Evolutionary conservation across 2,888 invertebrate species (phyloP).

Genomic region (Agrotis exclamationis): DNA sequence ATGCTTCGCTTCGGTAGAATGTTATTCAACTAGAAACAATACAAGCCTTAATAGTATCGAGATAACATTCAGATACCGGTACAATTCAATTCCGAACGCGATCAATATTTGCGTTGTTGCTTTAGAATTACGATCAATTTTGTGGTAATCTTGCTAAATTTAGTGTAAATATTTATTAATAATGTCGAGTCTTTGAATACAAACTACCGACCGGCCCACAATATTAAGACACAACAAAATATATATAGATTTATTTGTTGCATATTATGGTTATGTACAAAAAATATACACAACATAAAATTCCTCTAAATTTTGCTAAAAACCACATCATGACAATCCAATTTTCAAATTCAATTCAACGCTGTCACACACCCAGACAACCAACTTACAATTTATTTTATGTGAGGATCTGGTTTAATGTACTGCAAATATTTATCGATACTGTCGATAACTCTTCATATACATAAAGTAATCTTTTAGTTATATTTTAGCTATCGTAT

Average conservation of each 20-base stretch:
- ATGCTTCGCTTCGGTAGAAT: constrained; percentile 37
- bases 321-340: too few relatives aligned
- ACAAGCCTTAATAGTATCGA: constrained; percentile 27
- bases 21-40: constrained; percentile 42
- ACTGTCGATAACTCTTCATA: not conserved
- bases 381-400: not conserved
- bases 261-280: not conserved
- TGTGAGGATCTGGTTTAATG: not conserved
- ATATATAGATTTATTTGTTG: not conserved
- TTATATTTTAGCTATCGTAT: too few relatives aligned
- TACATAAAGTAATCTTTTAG: not conserved
- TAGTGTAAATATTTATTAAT: not conserved
- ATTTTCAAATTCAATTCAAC: too few relatives aligned
- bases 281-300: too few relatives aligned
- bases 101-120: constrained; percentile 20
- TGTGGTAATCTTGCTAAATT: constrained; percentile 19
- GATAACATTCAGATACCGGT: constrained; percentile 26
- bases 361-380: too few relatives aligned
- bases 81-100: constrained; percentile 32
- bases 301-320: too few relatives aligned
- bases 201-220: not conserved
- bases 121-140: constrained; percentile 11
- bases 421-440: not conserved
- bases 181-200: not conserved
- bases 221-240: not conserved